phyloP scores from a whole-genome alignment of 2,113 vertebrate species.

The Rhodinocichla rosea region DNA sequence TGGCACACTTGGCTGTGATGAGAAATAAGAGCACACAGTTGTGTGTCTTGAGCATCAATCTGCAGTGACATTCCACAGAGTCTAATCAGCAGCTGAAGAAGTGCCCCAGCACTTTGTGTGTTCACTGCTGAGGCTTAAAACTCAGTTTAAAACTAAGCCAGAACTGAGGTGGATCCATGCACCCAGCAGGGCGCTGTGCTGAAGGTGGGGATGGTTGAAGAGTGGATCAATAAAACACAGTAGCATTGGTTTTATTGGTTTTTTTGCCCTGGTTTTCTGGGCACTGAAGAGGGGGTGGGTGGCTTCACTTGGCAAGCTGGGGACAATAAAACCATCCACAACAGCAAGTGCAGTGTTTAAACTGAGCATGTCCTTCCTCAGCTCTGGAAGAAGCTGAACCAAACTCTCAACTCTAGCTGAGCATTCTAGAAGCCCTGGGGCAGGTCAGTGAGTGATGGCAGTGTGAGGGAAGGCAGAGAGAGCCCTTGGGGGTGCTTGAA shows the following conservation, averaged over 20 bases:
- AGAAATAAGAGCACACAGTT: not conserved
- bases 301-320: not conserved
- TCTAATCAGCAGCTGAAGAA: not conserved
- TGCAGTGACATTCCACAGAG: not conserved
- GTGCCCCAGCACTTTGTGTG: not conserved
- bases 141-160: not conserved
- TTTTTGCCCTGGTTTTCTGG: not conserved
- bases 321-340: no score
- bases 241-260: not conserved
- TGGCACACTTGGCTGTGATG: accelerated
- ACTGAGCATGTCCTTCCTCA: no score
- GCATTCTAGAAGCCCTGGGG: not conserved
- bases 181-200: not conserved
- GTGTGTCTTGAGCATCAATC: not conserved
- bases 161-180: not conserved
- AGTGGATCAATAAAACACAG: not conserved
- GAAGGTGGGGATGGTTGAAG: not conserved
- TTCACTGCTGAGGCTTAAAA: not conserved
- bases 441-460: not conserved
- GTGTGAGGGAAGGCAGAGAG: not conserved
- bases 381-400: not conserved
- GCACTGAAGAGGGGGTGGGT: not conserved
- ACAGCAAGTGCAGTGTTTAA: not conserved
- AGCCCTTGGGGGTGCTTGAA: not conserved
- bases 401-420: not conserved